A percentile compares a stretch with the other conserved stretches of the same genome.
Conservation (phyloP, 2,888 invertebrate genomes). For the Monochamus alternatus region DNA sequence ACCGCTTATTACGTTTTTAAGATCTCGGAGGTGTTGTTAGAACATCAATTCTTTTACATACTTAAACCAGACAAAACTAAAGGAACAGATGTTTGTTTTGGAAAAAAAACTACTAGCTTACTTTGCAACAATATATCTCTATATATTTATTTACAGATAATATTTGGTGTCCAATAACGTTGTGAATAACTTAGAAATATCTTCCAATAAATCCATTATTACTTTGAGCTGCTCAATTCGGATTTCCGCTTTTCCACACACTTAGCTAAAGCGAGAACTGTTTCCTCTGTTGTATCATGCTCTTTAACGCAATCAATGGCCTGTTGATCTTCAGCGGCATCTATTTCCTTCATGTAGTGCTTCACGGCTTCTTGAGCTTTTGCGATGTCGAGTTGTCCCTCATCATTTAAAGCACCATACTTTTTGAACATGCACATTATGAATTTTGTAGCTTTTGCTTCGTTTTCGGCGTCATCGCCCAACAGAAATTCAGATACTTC, state of each 20-base stretch:
- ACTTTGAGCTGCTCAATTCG: neutral
- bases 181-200: neutral
- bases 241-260: conserved; percentile 67
- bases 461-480: conserved; percentile 64
- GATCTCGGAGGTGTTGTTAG: too few species aligned
- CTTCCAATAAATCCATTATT: neutral
- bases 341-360: conserved; percentile 67
- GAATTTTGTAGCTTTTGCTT: conserved; percentile 71
- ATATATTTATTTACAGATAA: neutral
- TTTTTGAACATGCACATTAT: conserved; percentile 72
- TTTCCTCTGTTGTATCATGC: conserved; percentile 63
- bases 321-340: conserved; percentile 63
- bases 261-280: conserved; percentile 70
- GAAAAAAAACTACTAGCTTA: too few species aligned
- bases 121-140: neutral
- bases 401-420: conserved; percentile 69
- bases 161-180: neutral
- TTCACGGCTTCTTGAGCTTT: conserved; percentile 67
- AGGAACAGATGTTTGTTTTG: too few species aligned
- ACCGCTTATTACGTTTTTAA: too few species aligned
- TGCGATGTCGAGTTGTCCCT: conserved; percentile 36
- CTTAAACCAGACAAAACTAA: too few species aligned
- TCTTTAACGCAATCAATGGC: conserved; percentile 44
- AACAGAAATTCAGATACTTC: neutral
- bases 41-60: too few species aligned